Evolutionary conservation across 1,140 invertebrate species (phyloP), one percentile per base, ranked within the genome.

Genomic region (Drosophila willistoni): DNA sequence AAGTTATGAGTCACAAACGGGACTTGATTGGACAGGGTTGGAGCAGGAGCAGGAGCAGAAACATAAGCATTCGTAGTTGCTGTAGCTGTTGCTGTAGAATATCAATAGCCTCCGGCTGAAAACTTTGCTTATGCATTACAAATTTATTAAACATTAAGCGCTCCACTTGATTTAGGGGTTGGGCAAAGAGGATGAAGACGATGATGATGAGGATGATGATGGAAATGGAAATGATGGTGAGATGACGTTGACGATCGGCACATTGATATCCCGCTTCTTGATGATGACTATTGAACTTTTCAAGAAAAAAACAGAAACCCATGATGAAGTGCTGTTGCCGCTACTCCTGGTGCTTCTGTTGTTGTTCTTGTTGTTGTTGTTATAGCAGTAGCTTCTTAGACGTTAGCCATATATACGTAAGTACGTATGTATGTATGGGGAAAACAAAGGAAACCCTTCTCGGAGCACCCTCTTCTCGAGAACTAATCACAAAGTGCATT

Each of bases 401-500:
- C 76, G 78, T 75, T 81, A 76, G 36, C 36, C 9, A 39, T 34
- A 34, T 34, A 34, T 7, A 34, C 9, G 34, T 36, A 12, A 10
- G 34, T 36, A 36, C 10, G 34, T 36, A 12, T 39, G 36, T 13
- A 12, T 39, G 36, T 13, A 39, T 4, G 64, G 64, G 63, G 59
- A 76, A 76, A 76, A 63, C 73, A 76, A 76, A 70, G 73, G 73
- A 64, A 69, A 76, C 76, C 60, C 33, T 76, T 76, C 33, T 66
- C 73, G 36, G 60, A 63, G 75, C 82, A 82, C 83, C 84, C 83
- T 87, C 79, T 22, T 51, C 44, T 51, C 44, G 19, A 22, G 76
- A 87, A 86, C 83, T 86, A 86, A 86, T 86, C 83, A 86, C 83
- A 86, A 86, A 86, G 83, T 86, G 83, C 83, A 86, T 89, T 86